Evolutionary conservation across 2,888 invertebrate species (phyloP), one percentile per base, ranked within the genome.

Genomic region (Ischnus inquisitorius): DNA sequence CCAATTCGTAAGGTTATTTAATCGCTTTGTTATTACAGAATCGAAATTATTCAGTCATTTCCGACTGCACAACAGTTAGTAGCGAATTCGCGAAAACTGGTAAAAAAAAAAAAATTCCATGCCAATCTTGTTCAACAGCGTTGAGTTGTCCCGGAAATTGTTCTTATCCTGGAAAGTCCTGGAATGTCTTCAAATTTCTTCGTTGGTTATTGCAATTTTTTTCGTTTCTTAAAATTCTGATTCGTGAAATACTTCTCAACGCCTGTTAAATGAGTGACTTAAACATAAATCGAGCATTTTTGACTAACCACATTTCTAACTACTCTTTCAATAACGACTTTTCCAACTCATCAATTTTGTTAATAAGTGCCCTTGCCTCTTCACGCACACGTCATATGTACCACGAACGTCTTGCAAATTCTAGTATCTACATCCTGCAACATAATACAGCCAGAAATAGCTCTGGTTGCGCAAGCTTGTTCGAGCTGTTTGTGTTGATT

Each of bases 391-490:
- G n/a, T 34, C 34, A 34, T 14, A 28, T 39, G n/a, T n/a, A 22
- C 14, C 22, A 34, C 2, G 39, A 22, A 41, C 46, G 22, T 41
- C 41, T 22, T 34, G 22, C 51, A 8, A 39, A 41, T 28, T 51
- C n/a, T 25, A 65, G 43, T 41, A 48, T 41, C 54, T 28, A 57
- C 54, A 78, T 75, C 64, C 74, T 81, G 69, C 57, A 74, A 72
- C 48, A 43, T 22, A 69, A 68, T 51, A 54, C 16, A 72, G 41
- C 78, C 74, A 81, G 74, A 57, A 74, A 84, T 81, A 84, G 78
- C 60, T 72, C 25, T 34, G 68, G 80, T 84, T 84, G 82, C 82
- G 84, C 82, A 84, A 84, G 48, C 62, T 43, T 46, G 51, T 60
- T 60, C 60, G 60, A 75, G 67, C 39, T 60, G 54, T 54, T 46